These are phyloP conservation scores for Sitophilus oryzae DNA, from an alignment of 1,140 invertebrate species.

Conservation along the genomic window DNA sequence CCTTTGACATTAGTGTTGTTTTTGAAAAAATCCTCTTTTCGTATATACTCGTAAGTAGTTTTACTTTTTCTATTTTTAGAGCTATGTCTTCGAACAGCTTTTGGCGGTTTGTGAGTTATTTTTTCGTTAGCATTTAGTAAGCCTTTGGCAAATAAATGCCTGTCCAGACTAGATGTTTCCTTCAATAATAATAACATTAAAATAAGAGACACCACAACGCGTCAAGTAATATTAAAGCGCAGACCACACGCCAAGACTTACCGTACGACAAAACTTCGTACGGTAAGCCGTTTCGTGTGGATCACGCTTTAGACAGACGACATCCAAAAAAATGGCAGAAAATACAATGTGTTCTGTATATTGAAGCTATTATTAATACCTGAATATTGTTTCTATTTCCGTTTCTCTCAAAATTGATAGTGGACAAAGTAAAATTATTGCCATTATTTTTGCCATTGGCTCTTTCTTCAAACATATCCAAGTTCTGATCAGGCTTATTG, in stretches of 20 bases:
- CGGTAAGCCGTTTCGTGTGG: no score
- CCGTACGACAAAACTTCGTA: no score
- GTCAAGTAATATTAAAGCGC: no score
- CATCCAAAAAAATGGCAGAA: no score
- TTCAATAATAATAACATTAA: no score
- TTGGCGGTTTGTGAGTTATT: constrained; percentile 53
- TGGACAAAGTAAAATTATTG: constrained; percentile 37
- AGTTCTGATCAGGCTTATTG: constrained; percentile 40
- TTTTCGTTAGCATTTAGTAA: constrained; percentile 36
- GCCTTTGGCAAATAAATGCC: constrained; percentile 46
- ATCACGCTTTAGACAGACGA: no score
- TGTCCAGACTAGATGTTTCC: constrained; percentile 48
- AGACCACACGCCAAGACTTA: no score
- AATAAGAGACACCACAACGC: no score
- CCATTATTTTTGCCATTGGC: constrained; percentile 26
- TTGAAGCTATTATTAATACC: no score
- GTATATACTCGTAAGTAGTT: constrained; percentile 44
- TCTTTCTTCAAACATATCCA: constrained; percentile 35
- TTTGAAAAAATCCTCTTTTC: constrained; percentile 44
- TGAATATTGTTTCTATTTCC: constrained; percentile 46
- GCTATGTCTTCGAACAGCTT: constrained; percentile 44
- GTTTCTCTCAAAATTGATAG: constrained; percentile 48
- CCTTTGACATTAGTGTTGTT: constrained; percentile 23
- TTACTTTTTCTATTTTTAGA: constrained; percentile 39
- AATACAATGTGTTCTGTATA: no score